Evolutionary conservation across 2,797 vertebrate genomes (phyloP).

Genomic region (Acanthurus lineatus): DNA sequence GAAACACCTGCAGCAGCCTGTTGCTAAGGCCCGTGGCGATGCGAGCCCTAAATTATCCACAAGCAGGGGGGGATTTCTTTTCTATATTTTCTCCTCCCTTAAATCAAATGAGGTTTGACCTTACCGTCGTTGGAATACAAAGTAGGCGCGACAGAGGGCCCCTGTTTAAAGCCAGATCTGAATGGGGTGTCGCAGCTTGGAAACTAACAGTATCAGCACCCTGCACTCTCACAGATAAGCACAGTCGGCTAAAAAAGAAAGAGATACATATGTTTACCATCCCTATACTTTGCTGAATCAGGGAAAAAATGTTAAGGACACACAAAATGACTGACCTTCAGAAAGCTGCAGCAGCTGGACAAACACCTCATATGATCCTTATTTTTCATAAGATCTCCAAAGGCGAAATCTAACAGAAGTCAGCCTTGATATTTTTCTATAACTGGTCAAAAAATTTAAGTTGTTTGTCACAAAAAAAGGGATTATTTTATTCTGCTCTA

Average conservation of each 20-base stretch:
- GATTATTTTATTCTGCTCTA: not conserved
- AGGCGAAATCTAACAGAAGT: slow-evolving; percentile 13
- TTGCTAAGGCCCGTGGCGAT: slow-evolving; percentile 39
- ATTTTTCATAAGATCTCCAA: slow-evolving; percentile 23
- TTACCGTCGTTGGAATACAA: slow-evolving; percentile 64
- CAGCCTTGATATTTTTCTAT: slow-evolving; percentile 15
- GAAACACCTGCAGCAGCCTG: slow-evolving; percentile 29
- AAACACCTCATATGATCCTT: slow-evolving; percentile 35
- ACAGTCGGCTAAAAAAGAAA: slow-evolving; percentile 64
- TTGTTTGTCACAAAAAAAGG: not conserved
- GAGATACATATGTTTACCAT: slow-evolving; percentile 77
- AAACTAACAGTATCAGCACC: slow-evolving; percentile 75
- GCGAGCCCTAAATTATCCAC: slow-evolving; percentile 29
- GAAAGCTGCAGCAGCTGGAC: slow-evolving; percentile 58
- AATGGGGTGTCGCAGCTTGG: slow-evolving; percentile 58
- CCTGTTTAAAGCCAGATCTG: slow-evolving; percentile 55
- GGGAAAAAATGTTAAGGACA: slow-evolving; percentile 62
- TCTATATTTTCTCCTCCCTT: slow-evolving; percentile 45
- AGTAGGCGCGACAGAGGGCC: slow-evolving; percentile 54
- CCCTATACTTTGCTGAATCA: slow-evolving; percentile 70
- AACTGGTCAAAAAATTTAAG: not conserved
- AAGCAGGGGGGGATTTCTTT: slow-evolving; percentile 15
- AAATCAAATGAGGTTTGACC: slow-evolving; percentile 76
- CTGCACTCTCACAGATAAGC: slow-evolving; percentile 74
- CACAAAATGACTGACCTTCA: slow-evolving; percentile 77